Percentiles rank a stretch among this genome's conserved stretches.
phyloP scores from a whole-genome alignment of 2,888 invertebrate genomes.

The Nephrotoma guestfalica region DNA sequence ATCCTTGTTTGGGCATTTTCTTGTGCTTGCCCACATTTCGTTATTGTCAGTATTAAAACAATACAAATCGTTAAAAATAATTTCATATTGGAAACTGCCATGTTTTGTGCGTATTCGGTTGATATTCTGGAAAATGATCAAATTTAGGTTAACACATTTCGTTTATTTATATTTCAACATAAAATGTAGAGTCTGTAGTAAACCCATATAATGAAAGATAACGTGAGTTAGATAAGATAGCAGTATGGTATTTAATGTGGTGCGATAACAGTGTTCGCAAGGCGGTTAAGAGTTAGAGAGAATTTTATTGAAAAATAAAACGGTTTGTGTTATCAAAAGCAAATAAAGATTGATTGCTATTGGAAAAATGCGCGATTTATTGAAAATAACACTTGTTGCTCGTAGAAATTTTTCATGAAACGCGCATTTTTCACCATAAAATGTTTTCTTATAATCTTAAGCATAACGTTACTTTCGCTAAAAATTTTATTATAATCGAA shows the following conservation, averaged over 20 bases:
- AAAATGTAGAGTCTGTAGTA: not conserved
- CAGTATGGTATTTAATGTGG: not conserved
- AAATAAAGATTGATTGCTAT: not conserved
- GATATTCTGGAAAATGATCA: not conserved
- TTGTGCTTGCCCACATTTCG: constrained; percentile 26
- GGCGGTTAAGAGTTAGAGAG: not conserved
- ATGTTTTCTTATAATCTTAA: too few species aligned
- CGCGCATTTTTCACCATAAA: too few species aligned
- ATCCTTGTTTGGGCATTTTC: constrained; percentile 50
- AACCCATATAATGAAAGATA: not conserved
- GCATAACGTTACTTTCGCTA: too few species aligned
- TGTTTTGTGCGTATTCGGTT: not conserved
- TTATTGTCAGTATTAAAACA: not conserved
- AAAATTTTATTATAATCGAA: too few species aligned
- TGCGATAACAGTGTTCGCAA: not conserved
- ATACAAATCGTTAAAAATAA: not conserved
- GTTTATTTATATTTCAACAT: not conserved
- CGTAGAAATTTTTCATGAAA: not conserved
- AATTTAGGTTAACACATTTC: not conserved
- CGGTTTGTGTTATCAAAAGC: not conserved
- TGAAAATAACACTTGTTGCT: not conserved
- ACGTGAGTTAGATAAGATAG: not conserved
- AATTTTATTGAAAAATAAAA: not conserved
- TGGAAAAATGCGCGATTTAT: not conserved
- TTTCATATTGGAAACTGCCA: not conserved